phyloP scores from a whole-genome alignment of 2,888 invertebrate genomes.

The Thymelicus acteon region DNA sequence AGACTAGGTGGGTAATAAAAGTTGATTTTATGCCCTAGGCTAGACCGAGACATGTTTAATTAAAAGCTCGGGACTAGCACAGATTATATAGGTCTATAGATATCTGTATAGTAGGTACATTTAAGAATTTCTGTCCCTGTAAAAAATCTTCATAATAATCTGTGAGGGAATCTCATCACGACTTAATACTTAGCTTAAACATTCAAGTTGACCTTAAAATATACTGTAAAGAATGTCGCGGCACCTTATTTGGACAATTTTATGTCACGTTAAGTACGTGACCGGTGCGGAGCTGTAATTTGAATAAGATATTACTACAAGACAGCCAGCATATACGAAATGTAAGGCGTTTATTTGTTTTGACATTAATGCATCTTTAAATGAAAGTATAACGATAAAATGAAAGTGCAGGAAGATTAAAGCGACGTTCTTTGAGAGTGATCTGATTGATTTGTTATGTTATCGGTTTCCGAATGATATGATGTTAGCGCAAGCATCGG shows the following conservation, averaged over 20 bases:
- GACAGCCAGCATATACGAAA: not conserved
- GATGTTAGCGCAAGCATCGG: slow-evolving; percentile 16
- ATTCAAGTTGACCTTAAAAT: slow-evolving; percentile 38
- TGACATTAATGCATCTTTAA: slow-evolving; percentile 12
- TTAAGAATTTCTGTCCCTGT: not conserved
- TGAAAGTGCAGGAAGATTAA: slow-evolving; percentile 23
- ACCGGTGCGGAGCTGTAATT: slow-evolving; percentile 41
- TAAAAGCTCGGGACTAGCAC: too few species aligned
- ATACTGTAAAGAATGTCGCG: slow-evolving; percentile 43
- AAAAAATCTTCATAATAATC: slow-evolving; percentile 15
- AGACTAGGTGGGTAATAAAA: too few species aligned
- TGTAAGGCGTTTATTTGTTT: slow-evolving; percentile 5
- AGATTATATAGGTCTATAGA: too few species aligned
- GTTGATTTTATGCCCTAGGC: not conserved
- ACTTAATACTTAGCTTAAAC: slow-evolving; percentile 25
- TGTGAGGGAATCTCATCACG: slow-evolving; percentile 29
- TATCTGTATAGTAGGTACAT: not conserved
- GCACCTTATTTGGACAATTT: slow-evolving; percentile 47
- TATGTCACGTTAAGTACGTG: slow-evolving; percentile 46
- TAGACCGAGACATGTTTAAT: not conserved
- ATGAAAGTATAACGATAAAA: slow-evolving; percentile 26
- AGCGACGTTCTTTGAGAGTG: slow-evolving; percentile 9
- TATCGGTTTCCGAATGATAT: slow-evolving; percentile 26
- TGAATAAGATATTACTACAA: slow-evolving; percentile 38
- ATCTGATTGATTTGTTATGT: slow-evolving; percentile 3